These are phyloP conservation scores for Ornithoptera priamus DNA, from an alignment of 2,888 invertebrate genomes.

Conservation along the genomic window DNA sequence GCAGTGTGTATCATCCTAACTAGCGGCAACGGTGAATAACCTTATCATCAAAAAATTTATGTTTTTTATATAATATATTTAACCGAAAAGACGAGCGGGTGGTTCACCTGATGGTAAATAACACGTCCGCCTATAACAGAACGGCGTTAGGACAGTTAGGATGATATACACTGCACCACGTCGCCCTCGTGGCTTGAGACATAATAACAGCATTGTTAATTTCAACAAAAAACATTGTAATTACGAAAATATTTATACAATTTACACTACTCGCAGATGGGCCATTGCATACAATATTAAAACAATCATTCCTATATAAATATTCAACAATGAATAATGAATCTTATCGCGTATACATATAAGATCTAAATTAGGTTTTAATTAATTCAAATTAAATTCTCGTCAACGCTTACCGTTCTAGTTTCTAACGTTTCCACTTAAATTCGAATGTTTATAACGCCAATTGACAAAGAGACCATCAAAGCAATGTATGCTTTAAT, in stretches of 20 bases:
- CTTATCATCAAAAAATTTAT: no score
- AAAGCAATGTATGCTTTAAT: slow-evolving; percentile 39
- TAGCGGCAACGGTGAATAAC: no score
- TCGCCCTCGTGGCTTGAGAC: no score
- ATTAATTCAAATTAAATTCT: slow-evolving; percentile 38
- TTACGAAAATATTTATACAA: slow-evolving; percentile 19
- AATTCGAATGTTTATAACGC: slow-evolving; percentile 59
- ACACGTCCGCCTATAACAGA: no score
- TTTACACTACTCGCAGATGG: neutral
- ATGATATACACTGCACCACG: no score
- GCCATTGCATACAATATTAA: slow-evolving; percentile 19
- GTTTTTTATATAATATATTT: no score
- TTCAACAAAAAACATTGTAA: no score
- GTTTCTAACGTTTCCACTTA: slow-evolving; percentile 64
- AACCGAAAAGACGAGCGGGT: no score
- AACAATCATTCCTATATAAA: slow-evolving; percentile 5
- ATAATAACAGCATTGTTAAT: no score
- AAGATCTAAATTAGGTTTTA: slow-evolving; percentile 16
- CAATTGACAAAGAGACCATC: slow-evolving; percentile 41
- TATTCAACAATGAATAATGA: slow-evolving; percentile 4
- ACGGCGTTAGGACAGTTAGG: no score
- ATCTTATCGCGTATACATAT: neutral
- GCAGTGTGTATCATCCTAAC: no score
- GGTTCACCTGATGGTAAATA: no score
- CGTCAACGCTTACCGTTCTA: slow-evolving; percentile 55